phyloP scores from a whole-genome alignment of 1,140 invertebrate species.

The Leguminivora glycinivorella region DNA sequence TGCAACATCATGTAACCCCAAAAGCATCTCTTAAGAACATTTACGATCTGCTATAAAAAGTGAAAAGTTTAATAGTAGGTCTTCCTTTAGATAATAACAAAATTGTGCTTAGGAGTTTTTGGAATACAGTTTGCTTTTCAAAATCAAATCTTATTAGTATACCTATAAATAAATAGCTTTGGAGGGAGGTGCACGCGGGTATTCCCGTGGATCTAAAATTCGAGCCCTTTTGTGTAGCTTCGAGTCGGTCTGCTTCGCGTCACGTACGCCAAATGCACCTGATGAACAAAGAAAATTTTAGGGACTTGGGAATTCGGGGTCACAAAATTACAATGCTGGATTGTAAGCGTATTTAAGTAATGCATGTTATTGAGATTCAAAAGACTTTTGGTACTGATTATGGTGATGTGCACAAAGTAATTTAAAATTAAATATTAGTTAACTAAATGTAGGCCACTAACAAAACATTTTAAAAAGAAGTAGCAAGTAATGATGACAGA shows the following conservation, averaged over 20 bases:
- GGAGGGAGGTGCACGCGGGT: conserved; percentile 38
- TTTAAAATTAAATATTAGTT: neutral
- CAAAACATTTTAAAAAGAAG: neutral
- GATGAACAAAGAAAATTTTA: conserved; percentile 22
- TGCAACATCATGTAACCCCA: conserved; percentile 30
- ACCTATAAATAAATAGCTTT: conserved; percentile 28
- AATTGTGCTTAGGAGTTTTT: conserved; percentile 4
- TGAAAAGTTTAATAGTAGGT: conserved; percentile 40
- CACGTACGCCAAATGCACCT: conserved; percentile 33
- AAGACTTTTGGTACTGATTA: neutral
- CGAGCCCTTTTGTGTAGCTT: conserved; percentile 33
- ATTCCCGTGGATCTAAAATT: conserved; percentile 40
- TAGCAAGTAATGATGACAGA: conserved; percentile 10
- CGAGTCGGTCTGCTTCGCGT: conserved; percentile 34
- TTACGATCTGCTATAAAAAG: conserved; percentile 46
- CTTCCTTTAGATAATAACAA: neutral
- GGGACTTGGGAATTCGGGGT: neutral
- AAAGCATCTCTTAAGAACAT: conserved; percentile 32
- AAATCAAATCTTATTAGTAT: conserved; percentile 5
- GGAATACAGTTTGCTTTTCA: conserved; percentile 28
- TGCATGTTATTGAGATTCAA: neutral
- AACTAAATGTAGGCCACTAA: neutral
- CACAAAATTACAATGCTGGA: neutral
- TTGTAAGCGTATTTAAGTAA: neutral
- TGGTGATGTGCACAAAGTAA: neutral